Base-by-base conservation (phyloP, 2,113 vertebrate genomes). In the Probosciger aterrimus region DNA sequence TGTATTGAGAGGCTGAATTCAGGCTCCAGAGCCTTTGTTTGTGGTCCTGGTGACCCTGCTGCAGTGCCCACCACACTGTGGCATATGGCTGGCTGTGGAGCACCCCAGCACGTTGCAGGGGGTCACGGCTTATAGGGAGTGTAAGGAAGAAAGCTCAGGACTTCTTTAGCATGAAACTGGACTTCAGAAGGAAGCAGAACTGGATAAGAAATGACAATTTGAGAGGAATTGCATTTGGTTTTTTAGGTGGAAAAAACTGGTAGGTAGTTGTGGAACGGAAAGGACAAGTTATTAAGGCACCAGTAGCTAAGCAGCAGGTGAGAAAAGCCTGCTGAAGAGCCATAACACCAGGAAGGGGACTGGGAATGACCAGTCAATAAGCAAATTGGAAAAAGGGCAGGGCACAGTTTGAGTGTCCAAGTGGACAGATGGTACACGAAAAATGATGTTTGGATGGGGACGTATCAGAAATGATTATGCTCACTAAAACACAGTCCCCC, bases 271-370 rank as follows among this genome's bases (percentile, higher is more conserved):
- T 81, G 39, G 37, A 89, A 73, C 31, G 60, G 73, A 63, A 53
- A 80, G 18, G 22, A 64, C 31, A 64, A 39, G 11, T 7, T 80
- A 24, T 82, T 57, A 64, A 64, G 39, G 52, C 76, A 6, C 6
- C 11, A 31, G 17, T 37, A 60, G n/a, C 16, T 83, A 52, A 57
- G 4, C 17, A 62, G 17, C 11, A 73, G 27, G 28, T 44, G 14
- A 64, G 31, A 49, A 68, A 59, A 64, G 23, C 18, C 49, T 82
- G 18, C 12, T 81, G 18, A 68, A 68, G 47, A 68, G 9, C n/a
- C 0, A 0, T 27, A 28, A 11, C 0, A 6, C 12, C 41, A 14
- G 25, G 27, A 14, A 59, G 62, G 23, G 12, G 5, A 18, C 6
- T 39, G 49, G 25, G 57, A 4, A 47, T 78, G 15, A 49, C 78